Base-by-base conservation (phyloP, 1,140 invertebrate genomes). In the Halesus radiatus region DNA sequence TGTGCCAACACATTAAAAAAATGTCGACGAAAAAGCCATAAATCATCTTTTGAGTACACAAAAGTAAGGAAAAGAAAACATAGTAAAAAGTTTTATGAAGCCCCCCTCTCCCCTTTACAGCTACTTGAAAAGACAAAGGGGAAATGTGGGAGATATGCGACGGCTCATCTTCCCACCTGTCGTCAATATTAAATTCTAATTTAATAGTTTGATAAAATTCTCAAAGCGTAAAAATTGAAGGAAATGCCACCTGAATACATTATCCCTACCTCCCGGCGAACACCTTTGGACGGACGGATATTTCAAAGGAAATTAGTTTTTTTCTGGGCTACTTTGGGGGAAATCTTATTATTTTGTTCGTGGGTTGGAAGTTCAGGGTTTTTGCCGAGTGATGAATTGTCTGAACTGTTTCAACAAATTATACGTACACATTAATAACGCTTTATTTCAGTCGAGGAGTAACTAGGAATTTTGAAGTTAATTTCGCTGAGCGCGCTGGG, bases 171-270 rank as follows among this genome's bases (percentile, higher is more conserved):
- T 23, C 73, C 37, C 37, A 45, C 66, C 80, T 78, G 80, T 54
- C 75, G 68, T 74, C 80, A 81, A 81, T 81, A 81, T 81, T 78
- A 78, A 81, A 81, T 78, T 81, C 80, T 73, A 78, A 81, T 81
- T 81, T 81, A 81, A 81, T 81, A 81, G 80, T 81, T 77, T 81
- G 80, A 81, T 81, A 81, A 81, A 81, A 81, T 81, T 81, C 80
- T 78, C 64, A 20, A 45, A 77, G 80, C 80, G 80, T 81, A 81
- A 81, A 81, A 81, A 78, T 73, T 70, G 64, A 78, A 68, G 53
- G 80, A 60, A 78, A 80, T 81, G 37, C 37, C 37, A 56, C 80
- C 76, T 74, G 80, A 81, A 81, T 81, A 81, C 13, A 45, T 81
- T 78, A 81, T 74, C 58, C 80, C 26, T 54, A 60, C 64, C 54